Evolutionary conservation across 2,888 invertebrate genomes (phyloP).

Genomic region (Agrochola macilenta): DNA sequence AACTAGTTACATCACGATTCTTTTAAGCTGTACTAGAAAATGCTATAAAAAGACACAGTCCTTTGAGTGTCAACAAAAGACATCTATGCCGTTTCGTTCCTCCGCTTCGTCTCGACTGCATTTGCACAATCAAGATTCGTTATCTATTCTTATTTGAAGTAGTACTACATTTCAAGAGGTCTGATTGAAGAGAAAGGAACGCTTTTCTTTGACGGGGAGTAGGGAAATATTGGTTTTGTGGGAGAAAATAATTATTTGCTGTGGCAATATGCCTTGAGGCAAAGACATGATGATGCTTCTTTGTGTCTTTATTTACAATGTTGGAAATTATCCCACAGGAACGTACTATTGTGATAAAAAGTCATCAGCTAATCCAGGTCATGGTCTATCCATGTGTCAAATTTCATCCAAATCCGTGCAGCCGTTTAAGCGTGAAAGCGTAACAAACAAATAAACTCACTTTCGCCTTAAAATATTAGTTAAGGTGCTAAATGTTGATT

Average conservation of each 20-base stretch:
- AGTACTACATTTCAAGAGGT: slow-evolving; percentile 41
- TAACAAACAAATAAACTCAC: no score
- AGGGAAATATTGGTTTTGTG: slow-evolving; percentile 17
- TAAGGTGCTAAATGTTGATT: background rate
- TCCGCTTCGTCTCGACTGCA: slow-evolving; percentile 42
- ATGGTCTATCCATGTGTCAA: no score
- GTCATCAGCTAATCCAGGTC: no score
- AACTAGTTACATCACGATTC: slow-evolving; percentile 20
- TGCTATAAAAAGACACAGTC: slow-evolving; percentile 24
- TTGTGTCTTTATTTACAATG: background rate
- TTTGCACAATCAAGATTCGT: slow-evolving; percentile 48
- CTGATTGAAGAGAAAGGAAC: slow-evolving; percentile 13
- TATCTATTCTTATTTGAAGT: slow-evolving; percentile 46
- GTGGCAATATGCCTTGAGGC: background rate
- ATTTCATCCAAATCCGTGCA: no score
- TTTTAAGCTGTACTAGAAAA: slow-evolving; percentile 23
- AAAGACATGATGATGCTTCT: background rate
- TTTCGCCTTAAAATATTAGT: no score
- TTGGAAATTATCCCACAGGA: no score
- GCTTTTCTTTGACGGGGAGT: slow-evolving; percentile 11
- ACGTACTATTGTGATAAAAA: no score
- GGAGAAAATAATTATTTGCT: background rate
- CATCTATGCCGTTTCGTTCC: slow-evolving; percentile 27
- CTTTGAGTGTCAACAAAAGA: slow-evolving; percentile 47
- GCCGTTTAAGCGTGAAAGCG: no score